Evolutionary conservation across 1,140 invertebrate genomes (phyloP).

Genomic region (Eciton burchellii): DNA sequence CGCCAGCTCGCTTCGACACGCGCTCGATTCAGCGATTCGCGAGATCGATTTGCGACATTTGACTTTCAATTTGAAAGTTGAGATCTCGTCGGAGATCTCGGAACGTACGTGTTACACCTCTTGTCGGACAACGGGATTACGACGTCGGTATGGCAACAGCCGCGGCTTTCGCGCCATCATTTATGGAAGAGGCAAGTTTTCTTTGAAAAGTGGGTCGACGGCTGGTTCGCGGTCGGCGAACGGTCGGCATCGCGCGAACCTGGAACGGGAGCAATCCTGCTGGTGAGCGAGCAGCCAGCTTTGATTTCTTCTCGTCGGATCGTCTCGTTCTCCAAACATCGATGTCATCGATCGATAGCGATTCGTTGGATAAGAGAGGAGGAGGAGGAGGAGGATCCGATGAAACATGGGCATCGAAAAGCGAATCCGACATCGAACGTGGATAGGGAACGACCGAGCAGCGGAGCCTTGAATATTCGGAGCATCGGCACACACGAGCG

Average conservation of each 20-base stretch:
- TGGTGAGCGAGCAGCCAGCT: slow-evolving; percentile 64
- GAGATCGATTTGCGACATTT: no score
- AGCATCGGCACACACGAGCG: slow-evolving; percentile 34
- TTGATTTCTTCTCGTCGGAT: no score
- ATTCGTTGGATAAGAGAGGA: no score
- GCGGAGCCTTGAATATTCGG: slow-evolving; percentile 40
- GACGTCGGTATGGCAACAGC: slow-evolving; percentile 13
- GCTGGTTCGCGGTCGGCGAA: slow-evolving; percentile 57
- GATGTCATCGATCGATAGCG: no score
- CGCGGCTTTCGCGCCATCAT: slow-evolving; percentile 24
- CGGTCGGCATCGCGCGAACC: slow-evolving; percentile 28
- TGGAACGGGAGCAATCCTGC: slow-evolving; percentile 67
- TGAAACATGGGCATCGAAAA: background rate
- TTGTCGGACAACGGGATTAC: background rate
- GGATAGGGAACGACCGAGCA: no score
- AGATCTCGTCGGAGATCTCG: no score
- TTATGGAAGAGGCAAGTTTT: slow-evolving; percentile 54
- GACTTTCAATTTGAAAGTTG: no score
- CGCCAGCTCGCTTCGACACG: no score
- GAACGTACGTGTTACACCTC: background rate
- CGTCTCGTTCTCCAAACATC: no score
- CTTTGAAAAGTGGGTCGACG: slow-evolving; percentile 67
- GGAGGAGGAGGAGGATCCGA: no score
- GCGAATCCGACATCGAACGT: no score
- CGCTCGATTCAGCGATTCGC: no score